Conservation (phyloP, 2,113 vertebrate species). For the human region DNA sequence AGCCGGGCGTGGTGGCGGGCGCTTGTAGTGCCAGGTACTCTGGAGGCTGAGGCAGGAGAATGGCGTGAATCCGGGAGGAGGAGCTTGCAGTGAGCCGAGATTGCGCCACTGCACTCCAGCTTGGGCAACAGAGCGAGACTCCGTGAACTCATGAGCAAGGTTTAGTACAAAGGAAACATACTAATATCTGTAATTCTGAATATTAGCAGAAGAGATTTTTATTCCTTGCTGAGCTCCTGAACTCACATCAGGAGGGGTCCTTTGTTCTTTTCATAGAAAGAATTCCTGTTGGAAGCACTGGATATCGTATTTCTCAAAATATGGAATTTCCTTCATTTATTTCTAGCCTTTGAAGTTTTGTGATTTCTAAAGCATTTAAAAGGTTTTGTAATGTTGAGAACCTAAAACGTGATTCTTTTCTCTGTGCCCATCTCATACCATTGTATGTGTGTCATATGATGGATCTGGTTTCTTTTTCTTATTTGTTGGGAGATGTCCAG, state of each 20-base stretch:
- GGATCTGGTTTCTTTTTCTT: neutral
- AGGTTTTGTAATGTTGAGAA: neutral
- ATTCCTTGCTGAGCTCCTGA: neutral
- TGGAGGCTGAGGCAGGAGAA: too few relatives aligned
- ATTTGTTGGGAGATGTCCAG: neutral
- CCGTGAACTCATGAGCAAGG: neutral
- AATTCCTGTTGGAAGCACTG: neutral
- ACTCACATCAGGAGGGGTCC: neutral
- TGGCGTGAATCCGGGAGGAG: too few relatives aligned
- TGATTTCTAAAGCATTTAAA: neutral
- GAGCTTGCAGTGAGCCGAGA: too few relatives aligned
- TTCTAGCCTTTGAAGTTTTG: neutral
- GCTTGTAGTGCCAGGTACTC: too few relatives aligned
- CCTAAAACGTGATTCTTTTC: neutral
- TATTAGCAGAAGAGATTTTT: neutral
- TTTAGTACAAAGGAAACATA: neutral
- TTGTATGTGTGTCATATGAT: neutral
- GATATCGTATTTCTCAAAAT: neutral
- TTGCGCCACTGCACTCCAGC: too few relatives aligned
- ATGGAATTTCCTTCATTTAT: neutral
- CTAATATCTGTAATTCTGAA: neutral
- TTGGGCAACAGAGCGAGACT: too few relatives aligned
- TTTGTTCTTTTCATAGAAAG: neutral
- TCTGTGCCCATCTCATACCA: neutral
- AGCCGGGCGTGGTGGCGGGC: too few relatives aligned